Base-by-base conservation (phyloP, 2,113 vertebrate genomes). In the Menidia beryllina region DNA sequence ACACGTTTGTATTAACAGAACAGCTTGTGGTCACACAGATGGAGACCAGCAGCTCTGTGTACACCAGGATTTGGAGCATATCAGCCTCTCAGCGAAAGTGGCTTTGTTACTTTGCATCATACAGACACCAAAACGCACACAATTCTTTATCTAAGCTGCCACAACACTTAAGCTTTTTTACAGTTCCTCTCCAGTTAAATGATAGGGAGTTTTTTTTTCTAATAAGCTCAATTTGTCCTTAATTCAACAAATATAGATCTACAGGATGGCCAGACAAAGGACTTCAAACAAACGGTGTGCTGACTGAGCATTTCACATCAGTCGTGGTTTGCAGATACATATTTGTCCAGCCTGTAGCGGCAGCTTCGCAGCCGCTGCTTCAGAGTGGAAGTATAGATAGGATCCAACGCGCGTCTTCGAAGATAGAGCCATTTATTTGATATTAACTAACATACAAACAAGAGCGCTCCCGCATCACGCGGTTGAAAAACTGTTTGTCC, bases 21-120 rank as follows among this genome's bases (percentile, higher is more conserved):
- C 69, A 81, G 88, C 86, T 88, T 84, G 84, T 84, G 88, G 79
- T 19, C 20, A 1, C 56, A 30, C 84, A 85, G 82, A 83, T 74
- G 81, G 86, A 69, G 70, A 49, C 26, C 7, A 51, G 66, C 43
- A 53, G 84, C 81, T 70, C 53, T 76, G 66, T 52, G 77, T 73
- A 80, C 84, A 59, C 71, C 65, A 59, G 72, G 76, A 81, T 62
- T 58, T 84, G 75, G 55, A 84, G 54, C 49, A 59, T 60, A 76
- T 85, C 76, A 79, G 60, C 54, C 45, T 13, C 77, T 72, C 45
- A 14, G 60, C 65, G 77, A 81, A 72, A 60, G 77, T 36, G 55
- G 23, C 67, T 68, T n/a, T 26, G 9, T 50, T 24, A 25, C 24
- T 15, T 26, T 5, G 3, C 53, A 25, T 66, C 73, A 50, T 26